Percentiles rank a stretch among this genome's conserved stretches.
Conservation (phyloP, 2,888 invertebrate genomes). For the Amphipyra tragopoginis region DNA sequence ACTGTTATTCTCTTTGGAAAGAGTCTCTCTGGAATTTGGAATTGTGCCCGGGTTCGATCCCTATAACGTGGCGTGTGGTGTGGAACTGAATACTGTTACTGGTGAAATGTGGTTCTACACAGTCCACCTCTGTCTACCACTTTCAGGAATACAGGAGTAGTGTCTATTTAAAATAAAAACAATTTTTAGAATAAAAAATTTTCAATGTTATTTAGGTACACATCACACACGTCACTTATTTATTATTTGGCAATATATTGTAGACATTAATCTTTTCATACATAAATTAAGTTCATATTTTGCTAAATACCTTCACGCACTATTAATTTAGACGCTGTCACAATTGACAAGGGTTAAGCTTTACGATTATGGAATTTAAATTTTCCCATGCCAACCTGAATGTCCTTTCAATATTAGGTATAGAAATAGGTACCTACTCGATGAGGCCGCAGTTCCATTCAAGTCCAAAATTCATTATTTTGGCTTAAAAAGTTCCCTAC, state of each 20-base stretch:
- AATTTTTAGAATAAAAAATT: too few relatives aligned
- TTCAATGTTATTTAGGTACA: neutral
- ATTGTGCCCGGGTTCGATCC: too few relatives aligned
- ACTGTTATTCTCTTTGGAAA: too few relatives aligned
- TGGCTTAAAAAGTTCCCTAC: neutral
- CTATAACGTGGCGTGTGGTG: too few relatives aligned
- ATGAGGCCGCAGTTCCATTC: neutral
- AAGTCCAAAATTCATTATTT: neutral
- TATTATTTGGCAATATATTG: slow-evolving; percentile 30
- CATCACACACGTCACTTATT: slow-evolving; percentile 14
- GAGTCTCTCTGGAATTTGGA: too few relatives aligned
- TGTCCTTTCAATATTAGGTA: slow-evolving; percentile 37
- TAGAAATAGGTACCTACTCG: slow-evolving; percentile 20
- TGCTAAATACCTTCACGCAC: slow-evolving; percentile 79
- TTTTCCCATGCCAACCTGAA: slow-evolving; percentile 61
- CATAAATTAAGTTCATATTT: slow-evolving; percentile 69
- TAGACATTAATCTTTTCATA: slow-evolving; percentile 57
- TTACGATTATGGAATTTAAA: slow-evolving; percentile 75
- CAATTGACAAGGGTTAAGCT: slow-evolving; percentile 82
- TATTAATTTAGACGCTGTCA: slow-evolving; percentile 82
- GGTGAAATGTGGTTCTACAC: too few relatives aligned
- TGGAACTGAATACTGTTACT: too few relatives aligned
- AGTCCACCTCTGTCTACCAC: too few relatives aligned
- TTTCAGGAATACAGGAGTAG: too few relatives aligned
- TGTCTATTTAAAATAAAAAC: too few relatives aligned